Conservation (phyloP, 2,797 vertebrate species). For the Silurus aristotelis region DNA sequence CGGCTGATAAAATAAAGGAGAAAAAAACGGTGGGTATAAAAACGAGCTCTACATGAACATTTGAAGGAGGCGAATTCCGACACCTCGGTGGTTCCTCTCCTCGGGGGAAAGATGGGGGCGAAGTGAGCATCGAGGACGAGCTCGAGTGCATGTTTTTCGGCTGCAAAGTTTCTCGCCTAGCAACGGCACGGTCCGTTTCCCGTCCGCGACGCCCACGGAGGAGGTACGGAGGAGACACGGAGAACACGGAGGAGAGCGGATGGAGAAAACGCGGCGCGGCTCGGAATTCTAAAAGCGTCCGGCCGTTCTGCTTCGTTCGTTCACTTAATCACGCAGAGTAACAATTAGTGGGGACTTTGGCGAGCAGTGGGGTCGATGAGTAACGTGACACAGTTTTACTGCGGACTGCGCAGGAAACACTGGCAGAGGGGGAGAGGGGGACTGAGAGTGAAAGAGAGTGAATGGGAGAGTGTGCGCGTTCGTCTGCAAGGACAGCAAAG, state of each 20-base stretch:
- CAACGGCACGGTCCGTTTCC: neutral
- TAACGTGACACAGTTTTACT: neutral
- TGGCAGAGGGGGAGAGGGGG: too few relatives aligned
- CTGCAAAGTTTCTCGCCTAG: slow-evolving; percentile 6
- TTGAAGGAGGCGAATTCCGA: slow-evolving; percentile 40
- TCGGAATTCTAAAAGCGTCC: neutral
- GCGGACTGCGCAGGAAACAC: neutral
- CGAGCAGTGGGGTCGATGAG: neutral
- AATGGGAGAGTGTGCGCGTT: neutral
- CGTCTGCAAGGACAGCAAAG: neutral
- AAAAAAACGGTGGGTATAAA: slow-evolving; percentile 26
- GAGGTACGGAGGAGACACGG: neutral
- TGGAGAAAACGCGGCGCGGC: neutral
- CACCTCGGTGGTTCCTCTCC: neutral
- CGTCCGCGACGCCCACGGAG: neutral
- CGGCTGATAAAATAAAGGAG: neutral
- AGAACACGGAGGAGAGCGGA: too few relatives aligned
- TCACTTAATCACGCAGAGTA: neutral
- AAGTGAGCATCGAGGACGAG: slow-evolving; percentile 20
- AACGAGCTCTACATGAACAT: slow-evolving; percentile 51
- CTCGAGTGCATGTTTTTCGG: neutral
- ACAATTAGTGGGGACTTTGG: neutral
- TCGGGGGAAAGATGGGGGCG: neutral
- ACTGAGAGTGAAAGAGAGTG: neutral
- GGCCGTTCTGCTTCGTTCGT: neutral